phyloP scores from a whole-genome alignment of 2,113 vertebrate genomes.

The Pollachius pollachius region DNA sequence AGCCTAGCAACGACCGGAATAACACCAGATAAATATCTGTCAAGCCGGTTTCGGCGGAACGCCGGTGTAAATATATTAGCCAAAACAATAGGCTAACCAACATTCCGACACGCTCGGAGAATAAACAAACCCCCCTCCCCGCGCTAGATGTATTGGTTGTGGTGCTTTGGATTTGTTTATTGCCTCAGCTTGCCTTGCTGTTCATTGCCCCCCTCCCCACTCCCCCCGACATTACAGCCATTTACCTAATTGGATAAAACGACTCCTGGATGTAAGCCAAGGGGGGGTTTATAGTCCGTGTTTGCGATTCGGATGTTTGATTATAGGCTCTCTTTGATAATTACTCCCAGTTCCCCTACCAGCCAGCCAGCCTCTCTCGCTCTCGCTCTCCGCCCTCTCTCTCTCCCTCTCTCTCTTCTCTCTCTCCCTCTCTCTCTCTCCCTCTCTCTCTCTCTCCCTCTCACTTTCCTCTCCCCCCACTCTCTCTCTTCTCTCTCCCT shows the following conservation, averaged over 20 bases:
- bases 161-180: constrained; percentile 58
- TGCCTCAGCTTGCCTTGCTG: constrained; percentile 40
- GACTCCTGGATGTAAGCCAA: constrained; percentile 75
- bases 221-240: constrained; percentile 67
- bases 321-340: constrained; percentile 78
- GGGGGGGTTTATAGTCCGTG: constrained; percentile 68
- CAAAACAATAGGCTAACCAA: constrained; percentile 41
- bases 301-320: constrained; percentile 77
- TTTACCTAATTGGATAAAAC: constrained; percentile 79
- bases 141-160: too few relatives aligned
- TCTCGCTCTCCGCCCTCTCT: constrained; percentile 2
- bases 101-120: constrained; percentile 39
- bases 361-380: constrained; percentile 53
- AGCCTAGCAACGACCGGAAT: too few relatives aligned
- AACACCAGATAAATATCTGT: too few relatives aligned
- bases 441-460: neutral
- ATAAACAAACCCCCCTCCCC: constrained; percentile 54
- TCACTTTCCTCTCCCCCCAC: neutral
- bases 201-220: constrained; percentile 23
- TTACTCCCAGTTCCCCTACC: constrained; percentile 71
- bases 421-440: constrained; percentile 11
- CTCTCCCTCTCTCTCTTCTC: constrained; percentile 14
- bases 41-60: too few relatives aligned
- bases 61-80: constrained; percentile 5
- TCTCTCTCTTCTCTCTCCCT: neutral